A percentile compares a stretch with the other conserved stretches of the same genome.
phyloP scores from a whole-genome alignment of 2,888 invertebrate species.

The Sphaerophoria rueppellii region DNA sequence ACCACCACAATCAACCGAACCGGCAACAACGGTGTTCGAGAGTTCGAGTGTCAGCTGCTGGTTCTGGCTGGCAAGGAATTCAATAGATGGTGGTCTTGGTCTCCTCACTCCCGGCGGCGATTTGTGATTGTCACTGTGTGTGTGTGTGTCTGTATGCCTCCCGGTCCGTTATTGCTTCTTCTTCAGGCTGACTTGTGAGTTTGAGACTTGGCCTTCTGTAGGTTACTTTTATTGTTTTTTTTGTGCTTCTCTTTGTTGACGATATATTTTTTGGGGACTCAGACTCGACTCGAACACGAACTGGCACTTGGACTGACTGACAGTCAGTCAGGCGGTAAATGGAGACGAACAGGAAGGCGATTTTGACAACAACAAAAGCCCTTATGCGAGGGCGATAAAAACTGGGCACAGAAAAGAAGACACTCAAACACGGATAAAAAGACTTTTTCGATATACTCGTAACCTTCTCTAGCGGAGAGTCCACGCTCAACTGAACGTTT shows the following conservation, averaged over 20 bases:
- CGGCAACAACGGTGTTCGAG: conserved; percentile 41
- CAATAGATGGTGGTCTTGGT: conserved; percentile 70
- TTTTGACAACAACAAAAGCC: conserved; percentile 23
- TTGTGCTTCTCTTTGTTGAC: conserved; percentile 3
- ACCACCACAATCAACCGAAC: conserved; percentile 11
- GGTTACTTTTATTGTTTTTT: conserved; percentile 30
- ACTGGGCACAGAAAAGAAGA: background rate
- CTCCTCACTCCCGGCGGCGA: conserved; percentile 53
- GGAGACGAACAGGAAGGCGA: conserved; percentile 62
- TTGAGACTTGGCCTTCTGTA: conserved; percentile 35
- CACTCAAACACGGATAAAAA: conserved; percentile 9
- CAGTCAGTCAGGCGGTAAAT: conserved; percentile 52
- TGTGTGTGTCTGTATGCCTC: conserved; percentile 53
- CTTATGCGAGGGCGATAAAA: conserved; percentile 20
- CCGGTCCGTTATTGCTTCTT: conserved; percentile 62
- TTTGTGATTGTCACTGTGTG: conserved; percentile 1
- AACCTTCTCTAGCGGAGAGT: conserved; percentile 72
- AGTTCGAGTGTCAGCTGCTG: conserved; percentile 65
- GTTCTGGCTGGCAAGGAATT: conserved; percentile 63
- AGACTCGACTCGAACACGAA: background rate
- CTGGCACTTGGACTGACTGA: conserved; percentile 16
- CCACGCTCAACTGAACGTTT: conserved; percentile 73
- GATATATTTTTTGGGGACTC: conserved; percentile 45
- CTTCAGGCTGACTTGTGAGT: conserved; percentile 8
- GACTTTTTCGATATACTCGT: conserved; percentile 18